phyloP scores from a whole-genome alignment of 2,888 invertebrate species.

The Andrena camellia region DNA sequence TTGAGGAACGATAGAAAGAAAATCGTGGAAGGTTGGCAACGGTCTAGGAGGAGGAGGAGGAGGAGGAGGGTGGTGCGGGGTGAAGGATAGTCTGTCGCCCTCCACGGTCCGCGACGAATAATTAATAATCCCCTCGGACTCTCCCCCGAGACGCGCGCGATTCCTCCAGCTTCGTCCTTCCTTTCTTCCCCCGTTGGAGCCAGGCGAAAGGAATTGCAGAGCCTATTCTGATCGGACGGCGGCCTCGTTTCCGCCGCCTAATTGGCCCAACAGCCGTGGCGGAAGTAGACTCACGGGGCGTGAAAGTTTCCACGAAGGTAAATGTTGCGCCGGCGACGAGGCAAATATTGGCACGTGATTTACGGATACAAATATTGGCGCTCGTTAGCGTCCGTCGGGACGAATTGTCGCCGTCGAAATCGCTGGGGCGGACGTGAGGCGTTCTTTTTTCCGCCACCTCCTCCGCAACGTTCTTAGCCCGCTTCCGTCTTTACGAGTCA shows the following conservation, averaged over 20 bases:
- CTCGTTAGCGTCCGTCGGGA: conserved; percentile 65
- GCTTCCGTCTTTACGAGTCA: too few species aligned
- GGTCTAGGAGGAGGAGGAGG: background rate
- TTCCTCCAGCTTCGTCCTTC: background rate
- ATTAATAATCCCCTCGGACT: conserved; percentile 63
- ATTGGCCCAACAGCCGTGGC: conserved; percentile 47
- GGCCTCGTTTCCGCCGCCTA: conserved; percentile 25
- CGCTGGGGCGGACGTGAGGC: conserved; percentile 32
- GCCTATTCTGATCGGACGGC: background rate
- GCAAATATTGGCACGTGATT: conserved; percentile 75
- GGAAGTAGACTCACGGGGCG: conserved; percentile 34
- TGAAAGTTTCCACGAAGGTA: conserved; percentile 65
- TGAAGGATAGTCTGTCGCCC: conserved; percentile 37
- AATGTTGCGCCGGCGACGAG: conserved; percentile 62
- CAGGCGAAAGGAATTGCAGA: too few species aligned
- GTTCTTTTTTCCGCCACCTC: conserved; percentile 1
- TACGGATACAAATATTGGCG: conserved; percentile 76
- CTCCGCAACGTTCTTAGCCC: background rate
- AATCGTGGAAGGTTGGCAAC: conserved; percentile 19
- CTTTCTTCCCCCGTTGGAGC: background rate
- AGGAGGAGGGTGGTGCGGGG: background rate
- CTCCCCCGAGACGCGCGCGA: conserved; percentile 25
- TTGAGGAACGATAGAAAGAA: conserved; percentile 48
- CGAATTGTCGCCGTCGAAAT: conserved; percentile 68
- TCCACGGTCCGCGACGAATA: conserved; percentile 56